These are phyloP conservation scores for Grammomys dolichurus DNA, from an alignment of 2,113 vertebrate genomes.

Conservation along the genomic window DNA sequence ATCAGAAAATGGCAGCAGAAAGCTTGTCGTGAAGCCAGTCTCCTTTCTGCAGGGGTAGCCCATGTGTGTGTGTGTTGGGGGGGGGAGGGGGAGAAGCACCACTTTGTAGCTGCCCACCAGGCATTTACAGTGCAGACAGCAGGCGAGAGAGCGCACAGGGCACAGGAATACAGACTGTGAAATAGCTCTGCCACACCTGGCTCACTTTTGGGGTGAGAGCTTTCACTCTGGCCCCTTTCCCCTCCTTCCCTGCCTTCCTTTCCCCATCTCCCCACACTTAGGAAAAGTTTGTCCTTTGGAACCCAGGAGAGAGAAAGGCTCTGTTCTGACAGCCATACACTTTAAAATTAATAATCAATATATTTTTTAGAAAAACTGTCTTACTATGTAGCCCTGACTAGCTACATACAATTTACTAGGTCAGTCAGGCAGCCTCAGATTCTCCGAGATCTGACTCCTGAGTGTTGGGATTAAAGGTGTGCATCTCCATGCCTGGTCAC, in stretches of 20 bases:
- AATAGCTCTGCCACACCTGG: neutral
- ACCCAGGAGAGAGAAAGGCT: neutral
- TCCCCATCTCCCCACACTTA: neutral
- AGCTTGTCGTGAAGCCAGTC: neutral
- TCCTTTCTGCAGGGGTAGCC: neutral
- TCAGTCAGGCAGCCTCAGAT: neutral
- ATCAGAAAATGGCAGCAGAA: neutral
- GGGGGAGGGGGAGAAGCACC: too few relatives aligned
- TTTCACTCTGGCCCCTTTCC: neutral
- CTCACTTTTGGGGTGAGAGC: too few relatives aligned
- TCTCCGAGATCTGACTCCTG: neutral
- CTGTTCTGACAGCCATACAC: neutral
- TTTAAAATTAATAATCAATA: neutral
- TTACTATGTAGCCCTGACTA: neutral
- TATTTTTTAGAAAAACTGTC: neutral
- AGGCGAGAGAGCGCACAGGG: neutral
- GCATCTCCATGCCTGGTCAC: too few relatives aligned
- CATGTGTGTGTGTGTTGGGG: too few relatives aligned
- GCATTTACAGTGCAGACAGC: too few relatives aligned
- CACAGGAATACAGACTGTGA: neutral
- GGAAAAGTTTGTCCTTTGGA: neutral
- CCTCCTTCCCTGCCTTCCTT: neutral
- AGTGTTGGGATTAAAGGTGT: neutral
- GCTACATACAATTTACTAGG: neutral
- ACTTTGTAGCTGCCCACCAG: accelerated